These are phyloP conservation scores for Drosophila trapezifrons DNA, from an alignment of 1,140 invertebrate genomes.

Conservation along the genomic window DNA sequence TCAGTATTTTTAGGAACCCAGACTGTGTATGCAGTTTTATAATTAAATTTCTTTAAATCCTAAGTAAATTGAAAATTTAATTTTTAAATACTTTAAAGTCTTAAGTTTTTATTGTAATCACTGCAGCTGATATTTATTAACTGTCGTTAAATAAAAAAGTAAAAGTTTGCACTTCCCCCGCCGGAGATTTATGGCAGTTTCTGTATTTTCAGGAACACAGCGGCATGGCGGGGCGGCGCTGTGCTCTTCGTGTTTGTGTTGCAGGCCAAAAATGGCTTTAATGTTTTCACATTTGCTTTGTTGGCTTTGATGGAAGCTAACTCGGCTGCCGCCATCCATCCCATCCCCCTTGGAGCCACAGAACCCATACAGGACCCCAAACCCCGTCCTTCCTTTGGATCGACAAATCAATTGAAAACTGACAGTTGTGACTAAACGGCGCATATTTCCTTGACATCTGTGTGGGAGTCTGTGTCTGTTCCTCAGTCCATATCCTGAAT, in stretches of 20 bases:
- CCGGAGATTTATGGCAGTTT: constrained; percentile 39
- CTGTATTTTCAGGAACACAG: constrained; percentile 38
- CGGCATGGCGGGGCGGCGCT: neutral
- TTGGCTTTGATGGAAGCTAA: constrained; percentile 76
- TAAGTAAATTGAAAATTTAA: constrained; percentile 1
- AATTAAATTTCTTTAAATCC: too few relatives aligned
- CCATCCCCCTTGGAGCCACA: neutral
- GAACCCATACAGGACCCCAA: neutral
- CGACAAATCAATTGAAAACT: constrained; percentile 83
- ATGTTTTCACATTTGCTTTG: constrained; percentile 82
- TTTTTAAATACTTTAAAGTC: neutral
- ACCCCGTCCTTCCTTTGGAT: constrained; percentile 37
- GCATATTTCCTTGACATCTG: constrained; percentile 82
- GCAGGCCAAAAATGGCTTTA: constrained; percentile 73
- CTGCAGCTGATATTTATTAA: constrained; percentile 40
- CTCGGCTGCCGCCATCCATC: constrained; percentile 8
- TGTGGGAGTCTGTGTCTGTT: constrained; percentile 63
- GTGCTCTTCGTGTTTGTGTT: constrained; percentile 40
- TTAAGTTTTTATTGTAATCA: constrained; percentile 21
- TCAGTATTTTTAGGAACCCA: too few relatives aligned
- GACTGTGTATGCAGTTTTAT: neutral
- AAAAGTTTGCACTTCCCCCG: constrained; percentile 31
- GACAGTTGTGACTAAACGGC: constrained; percentile 82
- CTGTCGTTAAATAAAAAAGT: constrained; percentile 37
- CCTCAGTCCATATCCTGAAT: constrained; percentile 23